Evolutionary conservation across 2,113 vertebrate species (phyloP), one percentile per base, ranked within the genome.

Genomic region (Meriones unguiculatus): DNA sequence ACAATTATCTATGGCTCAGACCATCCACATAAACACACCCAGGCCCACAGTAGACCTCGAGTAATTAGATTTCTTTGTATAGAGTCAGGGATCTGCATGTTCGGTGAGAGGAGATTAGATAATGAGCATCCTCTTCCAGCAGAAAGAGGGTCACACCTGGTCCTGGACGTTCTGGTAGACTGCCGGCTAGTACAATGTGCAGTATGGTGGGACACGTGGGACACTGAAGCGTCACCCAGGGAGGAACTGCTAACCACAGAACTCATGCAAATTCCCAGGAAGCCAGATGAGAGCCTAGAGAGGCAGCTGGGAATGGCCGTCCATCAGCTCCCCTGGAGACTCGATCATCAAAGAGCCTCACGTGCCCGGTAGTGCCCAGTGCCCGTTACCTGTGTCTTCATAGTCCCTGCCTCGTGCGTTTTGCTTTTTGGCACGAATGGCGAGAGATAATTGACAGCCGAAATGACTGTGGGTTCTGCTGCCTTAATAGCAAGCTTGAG

Each of bases 1-100:
- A 65, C 87, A 86, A 93, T 95, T 90, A 97, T 89, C 77, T 88
- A 88, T 0, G 78, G n/a, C 52, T 88, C 35, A n/a, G 41, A 64
- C 54, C 0, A 3, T 90, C 93, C 85, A 70, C 62, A 81, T 92
- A 91, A 72, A 86, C 82, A 91, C 30, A 87, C 59, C 46, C 52
- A 92, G 94, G 81, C 64, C 89, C 93, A 95, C 85, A 82, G 80
- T 80, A 95, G 92, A 80, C 73, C 84, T 88, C 73, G 90, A 87
- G 92, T 64, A 94, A 97, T 81, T 81, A 35, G 38, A 87, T 96
- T 95, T 95, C 93, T 97, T 95, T 95, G 93, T 95, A 77, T 73
- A 87, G 75, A 65, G 78, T 77, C 69, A 88, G 87, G 54, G 87
- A 86, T 94, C 41, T 82, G 67, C 82, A 57, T 84, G 81, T 92